A percentile compares a stretch with the other conserved stretches of the same genome.
These are phyloP conservation scores for Murina feae DNA, from an alignment of 2,113 vertebrate species.

Conservation along the genomic window DNA sequence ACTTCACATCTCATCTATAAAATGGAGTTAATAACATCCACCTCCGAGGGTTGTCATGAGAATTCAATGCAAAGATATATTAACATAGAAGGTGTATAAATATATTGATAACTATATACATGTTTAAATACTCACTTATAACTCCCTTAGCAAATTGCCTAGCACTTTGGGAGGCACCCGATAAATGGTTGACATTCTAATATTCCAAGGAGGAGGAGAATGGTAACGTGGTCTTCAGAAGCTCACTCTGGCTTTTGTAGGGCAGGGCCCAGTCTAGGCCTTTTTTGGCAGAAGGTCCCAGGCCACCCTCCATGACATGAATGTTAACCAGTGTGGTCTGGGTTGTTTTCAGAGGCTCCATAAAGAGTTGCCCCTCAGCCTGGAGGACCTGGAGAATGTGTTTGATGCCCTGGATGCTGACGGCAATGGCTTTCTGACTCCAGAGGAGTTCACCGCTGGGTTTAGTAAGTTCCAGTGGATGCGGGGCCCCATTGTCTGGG, in stretches of 20 bases:
- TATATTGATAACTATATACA: too few relatives aligned
- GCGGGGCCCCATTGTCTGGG: background rate
- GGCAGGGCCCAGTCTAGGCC: background rate
- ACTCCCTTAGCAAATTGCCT: background rate
- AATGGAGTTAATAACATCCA: background rate
- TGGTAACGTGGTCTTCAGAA: background rate
- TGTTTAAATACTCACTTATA: background rate
- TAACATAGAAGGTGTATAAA: background rate
- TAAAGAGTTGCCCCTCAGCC: constrained; percentile 86
- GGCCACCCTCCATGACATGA: rapidly evolving
- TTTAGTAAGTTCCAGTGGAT: constrained; percentile 86
- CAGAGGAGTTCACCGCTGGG: constrained; percentile 90
- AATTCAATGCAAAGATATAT: background rate
- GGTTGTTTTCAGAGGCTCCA: constrained; percentile 81
- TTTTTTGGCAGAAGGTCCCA: background rate
- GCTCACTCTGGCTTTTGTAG: background rate
- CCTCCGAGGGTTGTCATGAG: background rate
- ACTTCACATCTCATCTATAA: background rate
- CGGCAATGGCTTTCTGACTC: constrained; percentile 90
- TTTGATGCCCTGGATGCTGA: constrained; percentile 92
- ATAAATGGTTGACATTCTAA: background rate
- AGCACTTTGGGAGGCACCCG: background rate
- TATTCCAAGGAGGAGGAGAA: background rate
- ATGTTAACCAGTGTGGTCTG: background rate
- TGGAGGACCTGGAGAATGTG: constrained; percentile 91